A percentile compares a stretch with the other conserved stretches of the same genome.
Conservation (phyloP, 2,888 invertebrate genomes). For the Papilio protenor region DNA sequence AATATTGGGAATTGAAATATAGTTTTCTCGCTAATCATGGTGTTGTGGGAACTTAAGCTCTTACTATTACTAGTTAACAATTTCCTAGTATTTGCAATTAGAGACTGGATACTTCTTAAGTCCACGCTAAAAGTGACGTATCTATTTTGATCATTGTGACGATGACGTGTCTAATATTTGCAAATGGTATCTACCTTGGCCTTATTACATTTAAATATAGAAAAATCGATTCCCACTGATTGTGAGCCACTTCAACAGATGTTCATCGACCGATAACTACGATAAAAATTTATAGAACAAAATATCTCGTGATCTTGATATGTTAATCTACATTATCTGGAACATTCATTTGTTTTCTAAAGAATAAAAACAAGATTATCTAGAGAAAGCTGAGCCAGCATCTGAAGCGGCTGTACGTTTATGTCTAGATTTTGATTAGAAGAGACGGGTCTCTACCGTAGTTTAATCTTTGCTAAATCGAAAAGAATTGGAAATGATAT, state of each 20-base stretch:
- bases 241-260: slow-evolving; percentile 19
- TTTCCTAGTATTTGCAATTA: no score
- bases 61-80: no score
- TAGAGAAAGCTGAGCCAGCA: no score
- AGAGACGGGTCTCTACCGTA: not conserved
- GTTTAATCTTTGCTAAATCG: no score
- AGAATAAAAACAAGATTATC: not conserved
- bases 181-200: not conserved
- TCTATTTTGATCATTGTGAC: no score
- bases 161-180: not conserved
- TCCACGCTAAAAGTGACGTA: not conserved
- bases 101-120: not conserved
- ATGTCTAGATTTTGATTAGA: not conserved
- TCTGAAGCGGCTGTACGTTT: no score
- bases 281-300: slow-evolving; percentile 20
- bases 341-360: not conserved
- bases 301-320: slow-evolving; percentile 19
- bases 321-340: not conserved
- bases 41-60: no score
- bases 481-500: no score
- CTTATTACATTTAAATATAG: slow-evolving; percentile 4
- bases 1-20: no score
- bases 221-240: slow-evolving; percentile 5
- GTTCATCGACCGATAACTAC: slow-evolving; percentile 12
- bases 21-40: no score